phyloP scores from a whole-genome alignment of 2,113 vertebrate genomes.

The Willisornis vidua region DNA sequence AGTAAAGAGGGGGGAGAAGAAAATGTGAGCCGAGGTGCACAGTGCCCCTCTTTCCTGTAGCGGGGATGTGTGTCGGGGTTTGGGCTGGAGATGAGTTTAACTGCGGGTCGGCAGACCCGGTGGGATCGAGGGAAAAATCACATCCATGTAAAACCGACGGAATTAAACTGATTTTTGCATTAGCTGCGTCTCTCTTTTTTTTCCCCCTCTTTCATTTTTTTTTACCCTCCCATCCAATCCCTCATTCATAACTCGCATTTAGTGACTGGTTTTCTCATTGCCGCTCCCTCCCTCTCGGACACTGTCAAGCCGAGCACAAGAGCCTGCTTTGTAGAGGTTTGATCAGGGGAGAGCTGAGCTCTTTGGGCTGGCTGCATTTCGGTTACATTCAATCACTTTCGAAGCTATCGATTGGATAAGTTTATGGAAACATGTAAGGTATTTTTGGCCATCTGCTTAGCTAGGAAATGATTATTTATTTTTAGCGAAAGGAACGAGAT shows the following conservation, averaged over 20 bases:
- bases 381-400: slow-evolving; percentile 30
- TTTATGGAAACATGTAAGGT: slow-evolving; percentile 37
- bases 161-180: slow-evolving; percentile 41
- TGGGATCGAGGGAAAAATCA: not conserved
- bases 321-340: slow-evolving; percentile 44
- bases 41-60: not conserved
- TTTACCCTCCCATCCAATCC: not conserved
- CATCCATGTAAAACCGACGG: not conserved
- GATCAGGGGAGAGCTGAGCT: slow-evolving; percentile 5
- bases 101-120: not conserved
- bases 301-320: slow-evolving; percentile 52
- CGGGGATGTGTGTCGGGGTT: not conserved
- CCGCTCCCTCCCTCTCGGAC: slow-evolving; percentile 22
- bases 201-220: not conserved
- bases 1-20: not conserved
- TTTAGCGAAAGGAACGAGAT: not conserved
- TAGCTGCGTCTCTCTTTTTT: not conserved
- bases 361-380: not conserved
- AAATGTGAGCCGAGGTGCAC: not conserved
- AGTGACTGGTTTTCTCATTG: slow-evolving; percentile 57
- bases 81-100: not conserved
- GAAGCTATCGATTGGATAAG: slow-evolving; percentile 32
- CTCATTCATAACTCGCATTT: slow-evolving; percentile 56
- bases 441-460: slow-evolving; percentile 29
- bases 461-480: not conserved